Conservation (phyloP, 2,113 vertebrate genomes). For the Patagioenas fasciata region DNA sequence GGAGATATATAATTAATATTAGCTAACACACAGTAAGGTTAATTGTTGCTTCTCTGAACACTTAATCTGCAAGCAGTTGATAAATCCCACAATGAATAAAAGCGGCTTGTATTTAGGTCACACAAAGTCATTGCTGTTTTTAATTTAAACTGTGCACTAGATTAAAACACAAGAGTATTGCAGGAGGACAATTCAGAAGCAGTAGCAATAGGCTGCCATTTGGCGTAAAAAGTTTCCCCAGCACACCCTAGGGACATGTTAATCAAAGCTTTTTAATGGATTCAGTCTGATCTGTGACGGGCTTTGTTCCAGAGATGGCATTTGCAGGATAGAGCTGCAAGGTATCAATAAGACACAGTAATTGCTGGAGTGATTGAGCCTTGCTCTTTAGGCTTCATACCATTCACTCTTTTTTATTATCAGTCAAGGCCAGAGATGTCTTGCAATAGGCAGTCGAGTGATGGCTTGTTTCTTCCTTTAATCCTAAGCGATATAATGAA, state of each 20-base stretch:
- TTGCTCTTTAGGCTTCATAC: slow-evolving; percentile 67
- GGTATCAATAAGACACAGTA: slow-evolving; percentile 85
- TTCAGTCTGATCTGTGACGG: slow-evolving; percentile 81
- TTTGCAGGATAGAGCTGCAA: slow-evolving; percentile 78
- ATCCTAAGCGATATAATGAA: slow-evolving; percentile 50
- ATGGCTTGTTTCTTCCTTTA: slow-evolving; percentile 66
- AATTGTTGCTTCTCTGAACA: slow-evolving; percentile 77
- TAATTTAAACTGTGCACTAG: slow-evolving; percentile 75
- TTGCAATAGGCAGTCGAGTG: slow-evolving; percentile 66
- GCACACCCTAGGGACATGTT: slow-evolving; percentile 78
- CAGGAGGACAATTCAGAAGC: slow-evolving; percentile 71
- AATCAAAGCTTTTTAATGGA: slow-evolving; percentile 84
- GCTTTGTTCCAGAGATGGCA: slow-evolving; percentile 81
- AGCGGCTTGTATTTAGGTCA: slow-evolving; percentile 77
- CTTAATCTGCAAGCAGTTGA: slow-evolving; percentile 75
- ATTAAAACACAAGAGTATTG: slow-evolving; percentile 79
- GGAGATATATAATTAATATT: slow-evolving; percentile 74
- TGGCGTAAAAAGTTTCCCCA: slow-evolving; percentile 75
- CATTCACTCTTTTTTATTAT: slow-evolving; percentile 66
- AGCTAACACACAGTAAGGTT: slow-evolving; percentile 69
- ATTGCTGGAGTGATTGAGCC: slow-evolving; percentile 77
- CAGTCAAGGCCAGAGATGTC: slow-evolving; percentile 66
- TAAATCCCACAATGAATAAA: slow-evolving; percentile 75
- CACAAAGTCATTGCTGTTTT: slow-evolving; percentile 79
- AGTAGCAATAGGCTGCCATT: slow-evolving; percentile 73